phyloP scores from a whole-genome alignment of 2,113 vertebrate genomes.

The Strigops habroptila region DNA sequence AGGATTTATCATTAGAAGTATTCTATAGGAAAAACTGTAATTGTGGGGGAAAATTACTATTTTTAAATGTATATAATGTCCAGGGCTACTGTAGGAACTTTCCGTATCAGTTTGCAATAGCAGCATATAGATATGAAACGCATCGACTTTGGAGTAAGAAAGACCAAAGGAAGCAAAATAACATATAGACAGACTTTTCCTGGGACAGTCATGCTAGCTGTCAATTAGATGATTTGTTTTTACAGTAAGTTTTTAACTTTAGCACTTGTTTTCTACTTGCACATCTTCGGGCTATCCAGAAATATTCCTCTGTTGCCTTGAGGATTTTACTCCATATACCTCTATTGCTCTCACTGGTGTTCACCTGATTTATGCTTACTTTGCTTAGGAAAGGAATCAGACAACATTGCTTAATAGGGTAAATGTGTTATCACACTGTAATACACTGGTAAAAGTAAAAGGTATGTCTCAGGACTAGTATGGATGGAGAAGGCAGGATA shows the following conservation, averaged over 20 bases:
- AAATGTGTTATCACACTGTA: not conserved
- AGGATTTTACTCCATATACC: not conserved
- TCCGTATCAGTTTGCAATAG: not conserved
- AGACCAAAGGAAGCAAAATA: not conserved
- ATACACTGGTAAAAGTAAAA: not conserved
- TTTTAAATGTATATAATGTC: accelerated
- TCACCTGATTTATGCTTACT: not conserved
- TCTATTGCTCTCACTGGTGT: not conserved
- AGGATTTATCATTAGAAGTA: not conserved
- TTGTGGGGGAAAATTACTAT: not conserved
- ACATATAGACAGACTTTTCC: not conserved
- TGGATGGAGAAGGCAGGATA: conserved; percentile 14
- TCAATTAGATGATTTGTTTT: not conserved
- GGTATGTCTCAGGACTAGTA: not conserved
- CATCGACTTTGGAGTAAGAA: not conserved
- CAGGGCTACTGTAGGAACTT: not conserved
- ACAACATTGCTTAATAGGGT: not conserved
- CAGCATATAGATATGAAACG: not conserved
- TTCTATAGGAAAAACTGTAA: not conserved
- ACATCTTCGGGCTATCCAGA: not conserved
- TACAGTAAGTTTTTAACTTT: not conserved
- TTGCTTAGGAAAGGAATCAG: not conserved
- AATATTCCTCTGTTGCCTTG: not conserved
- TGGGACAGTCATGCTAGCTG: not conserved
- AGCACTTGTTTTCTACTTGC: not conserved